Evolutionary conservation across 1,140 invertebrate species (phyloP), one percentile per base, ranked within the genome.

Genomic region (Orchestia grillus): DNA sequence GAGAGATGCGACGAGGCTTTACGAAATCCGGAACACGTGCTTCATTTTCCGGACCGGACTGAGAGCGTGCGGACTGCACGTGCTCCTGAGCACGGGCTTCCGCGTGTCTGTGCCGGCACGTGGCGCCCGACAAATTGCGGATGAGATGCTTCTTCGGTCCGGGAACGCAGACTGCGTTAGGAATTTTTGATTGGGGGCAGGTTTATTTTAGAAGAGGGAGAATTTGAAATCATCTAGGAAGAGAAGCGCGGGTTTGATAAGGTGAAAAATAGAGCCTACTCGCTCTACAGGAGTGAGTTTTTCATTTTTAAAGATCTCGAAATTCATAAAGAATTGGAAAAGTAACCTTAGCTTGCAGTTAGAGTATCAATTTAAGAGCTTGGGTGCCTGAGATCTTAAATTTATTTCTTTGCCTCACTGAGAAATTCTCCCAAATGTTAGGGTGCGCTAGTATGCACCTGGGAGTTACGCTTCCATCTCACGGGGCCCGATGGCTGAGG

Each of bases 11-110:
- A 44, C 88, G 41, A 41, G 43, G 88, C 88, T 90, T 90, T 42
- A 44, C n/a, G 15, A 90, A 90, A 90, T 90, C 88, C 88, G 88
- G 41, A 44, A 90, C 88, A 90, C 88, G 88, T 90, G 88, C 43
- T 90, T 90, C 88, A 90, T 90, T 90, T 90, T 90, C 41, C 88
- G 88, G 88, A 90, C 28, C 88, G 41, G 88, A 43, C 41, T 41
- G 88, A 41, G 41, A 77, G n/a, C 88, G 88, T 90, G 88, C n/a
- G 88, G 88, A 44, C 28, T 42, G 88, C 88, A 90, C 88, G 88
- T 90, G 88, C 43, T 90, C 41, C 88, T 1, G 28, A 44, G 88
- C 41, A 41, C 11, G 28, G 88, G 88, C 88, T 90, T 42, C 88
- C 88, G 88, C 88, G 88, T 90, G 41, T 90, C 88, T 36, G 88